Conservation (phyloP, 2,888 invertebrate species). For the Sycophila texana region DNA sequence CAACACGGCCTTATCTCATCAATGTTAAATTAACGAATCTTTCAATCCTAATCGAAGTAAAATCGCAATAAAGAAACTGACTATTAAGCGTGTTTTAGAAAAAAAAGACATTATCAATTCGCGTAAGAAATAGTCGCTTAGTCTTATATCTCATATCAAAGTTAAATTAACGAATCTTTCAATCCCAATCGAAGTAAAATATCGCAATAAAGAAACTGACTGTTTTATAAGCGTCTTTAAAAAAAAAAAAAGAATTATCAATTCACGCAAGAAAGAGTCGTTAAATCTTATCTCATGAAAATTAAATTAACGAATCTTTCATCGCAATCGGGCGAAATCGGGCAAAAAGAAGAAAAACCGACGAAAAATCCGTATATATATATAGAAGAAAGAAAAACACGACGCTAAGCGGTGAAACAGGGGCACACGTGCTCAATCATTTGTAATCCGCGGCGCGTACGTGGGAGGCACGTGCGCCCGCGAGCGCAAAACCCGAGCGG, state of each 20-base stretch:
- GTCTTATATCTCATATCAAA: too few species aligned
- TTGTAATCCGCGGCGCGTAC: constrained; percentile 21
- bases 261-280: too few species aligned
- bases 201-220: too few species aligned
- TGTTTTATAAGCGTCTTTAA: too few species aligned
- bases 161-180: too few species aligned
- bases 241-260: too few species aligned
- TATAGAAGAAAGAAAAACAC: not conserved
- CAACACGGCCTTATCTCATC: too few species aligned
- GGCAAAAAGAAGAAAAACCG: not conserved
- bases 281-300: not conserved
- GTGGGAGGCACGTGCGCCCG: constrained; percentile 42
- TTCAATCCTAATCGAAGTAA: not conserved
- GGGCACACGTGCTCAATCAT: constrained; percentile 35
- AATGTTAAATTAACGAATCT: not conserved
- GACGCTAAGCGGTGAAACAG: not conserved
- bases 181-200: too few species aligned
- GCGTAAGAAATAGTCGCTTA: too few species aligned
- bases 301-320: not conserved
- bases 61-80: too few species aligned
- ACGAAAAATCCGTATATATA: not conserved
- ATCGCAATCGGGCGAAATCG: not conserved
- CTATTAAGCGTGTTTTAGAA: too few species aligned
- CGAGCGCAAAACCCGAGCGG: constrained; percentile 35
- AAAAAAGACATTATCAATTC: too few species aligned